Percentiles rank a stretch among this genome's conserved stretches.
phyloP scores from a whole-genome alignment of 2,888 invertebrate species.

The Yponomeuta cagnagella region DNA sequence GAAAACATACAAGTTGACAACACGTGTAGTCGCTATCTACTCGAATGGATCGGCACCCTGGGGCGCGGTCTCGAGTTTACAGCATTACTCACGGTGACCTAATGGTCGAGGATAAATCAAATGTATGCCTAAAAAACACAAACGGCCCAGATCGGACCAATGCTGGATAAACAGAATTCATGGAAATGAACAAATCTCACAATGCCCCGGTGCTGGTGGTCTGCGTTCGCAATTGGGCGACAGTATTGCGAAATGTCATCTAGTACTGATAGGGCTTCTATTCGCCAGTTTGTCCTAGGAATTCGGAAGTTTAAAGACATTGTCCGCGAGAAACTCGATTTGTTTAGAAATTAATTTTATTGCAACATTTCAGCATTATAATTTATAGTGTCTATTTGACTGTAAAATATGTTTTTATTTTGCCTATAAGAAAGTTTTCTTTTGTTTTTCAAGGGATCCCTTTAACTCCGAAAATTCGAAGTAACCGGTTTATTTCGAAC shows the following conservation, averaged over 20 bases:
- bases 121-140: constrained; percentile 51
- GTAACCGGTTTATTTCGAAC: too few relatives aligned
- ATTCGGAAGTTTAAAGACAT: too few relatives aligned
- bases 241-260: constrained; percentile 34
- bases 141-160: constrained; percentile 55
- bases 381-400: too few relatives aligned
- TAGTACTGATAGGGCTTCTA: neutral
- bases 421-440: too few relatives aligned
- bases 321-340: too few relatives aligned
- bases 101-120: constrained; percentile 72
- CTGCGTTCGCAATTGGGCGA: constrained; percentile 38
- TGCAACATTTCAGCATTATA: too few relatives aligned
- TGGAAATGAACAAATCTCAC: constrained; percentile 71
- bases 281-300: too few relatives aligned
- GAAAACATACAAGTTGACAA: constrained; percentile 75
- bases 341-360: too few relatives aligned
- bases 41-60: constrained; percentile 67
- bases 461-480: too few relatives aligned
- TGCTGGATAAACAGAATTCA: constrained; percentile 72
- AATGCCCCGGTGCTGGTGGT: constrained; percentile 55
- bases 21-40: constrained; percentile 70
- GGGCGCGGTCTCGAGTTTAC: constrained; percentile 47
- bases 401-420: too few relatives aligned
- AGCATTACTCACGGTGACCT: constrained; percentile 70
- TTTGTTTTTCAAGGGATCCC: too few relatives aligned